Conservation (phyloP, 2,888 invertebrate genomes). For the Mythimna ferrago region DNA sequence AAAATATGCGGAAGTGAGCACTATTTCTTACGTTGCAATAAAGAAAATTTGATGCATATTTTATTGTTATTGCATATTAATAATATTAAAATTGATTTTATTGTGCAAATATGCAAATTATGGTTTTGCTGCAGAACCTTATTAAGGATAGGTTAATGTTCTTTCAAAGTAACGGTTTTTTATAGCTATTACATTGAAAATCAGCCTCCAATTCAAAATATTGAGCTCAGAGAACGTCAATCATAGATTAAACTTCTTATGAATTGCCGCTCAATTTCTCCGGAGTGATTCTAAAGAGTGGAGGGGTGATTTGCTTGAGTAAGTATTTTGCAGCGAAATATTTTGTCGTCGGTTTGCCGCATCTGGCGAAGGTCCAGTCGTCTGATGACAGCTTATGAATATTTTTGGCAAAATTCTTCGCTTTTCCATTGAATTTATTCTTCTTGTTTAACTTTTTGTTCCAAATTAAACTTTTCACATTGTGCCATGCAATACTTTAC, state of each 20-base stretch:
- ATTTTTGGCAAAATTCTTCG: slow-evolving; percentile 88
- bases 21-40: slow-evolving; percentile 76
- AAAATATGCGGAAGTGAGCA: slow-evolving; percentile 84
- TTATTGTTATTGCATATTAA: slow-evolving; percentile 60
- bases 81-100: slow-evolving; percentile 52
- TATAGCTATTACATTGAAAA: neutral
- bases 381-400: slow-evolving; percentile 90
- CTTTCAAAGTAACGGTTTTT: neutral
- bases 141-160: neutral
- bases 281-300: slow-evolving; percentile 86
- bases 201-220: slow-evolving; percentile 13
- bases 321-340: slow-evolving; percentile 88
- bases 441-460: slow-evolving; percentile 82
- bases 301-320: slow-evolving; percentile 86
- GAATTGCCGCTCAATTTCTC: slow-evolving; percentile 83
- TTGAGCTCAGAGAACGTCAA: slow-evolving; percentile 58
- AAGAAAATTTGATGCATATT: slow-evolving; percentile 60
- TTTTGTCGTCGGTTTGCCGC: slow-evolving; percentile 88
- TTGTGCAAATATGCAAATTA: slow-evolving; percentile 34
- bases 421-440: slow-evolving; percentile 81
- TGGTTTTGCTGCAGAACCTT: neutral
- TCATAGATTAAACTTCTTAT: slow-evolving; percentile 75
- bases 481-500: slow-evolving; percentile 31
- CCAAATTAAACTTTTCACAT: slow-evolving; percentile 70
- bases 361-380: slow-evolving; percentile 89